Evolutionary conservation across 2,113 vertebrate species (phyloP), one percentile per base, ranked within the genome.

Genomic region (Tragelaphus strepsiceros): DNA sequence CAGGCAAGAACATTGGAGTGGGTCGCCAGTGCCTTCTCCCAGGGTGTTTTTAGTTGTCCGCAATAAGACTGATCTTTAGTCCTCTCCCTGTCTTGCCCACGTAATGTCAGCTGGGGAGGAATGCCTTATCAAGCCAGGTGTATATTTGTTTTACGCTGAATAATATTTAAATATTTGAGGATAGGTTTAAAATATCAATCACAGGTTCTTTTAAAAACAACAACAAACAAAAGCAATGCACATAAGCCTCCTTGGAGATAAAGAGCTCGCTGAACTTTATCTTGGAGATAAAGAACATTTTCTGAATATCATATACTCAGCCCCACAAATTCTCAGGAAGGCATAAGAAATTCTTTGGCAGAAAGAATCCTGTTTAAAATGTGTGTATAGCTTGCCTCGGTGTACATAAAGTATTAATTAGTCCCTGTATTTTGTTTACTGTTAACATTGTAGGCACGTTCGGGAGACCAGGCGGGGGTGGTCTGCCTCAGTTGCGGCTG

Each of bases 81-180:
- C 91, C 91, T 82, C 94, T 35, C 59, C 88, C n/a, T 2, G 22
- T n/a, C 94, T 96, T 83, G 1, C 97, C 97, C 94, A 98, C 83
- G 1, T 35, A 82, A 56, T 90, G 97, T 98, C 96, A 96, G 96
- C 62, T 88, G 56, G n/a, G 58, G 61, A 77, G 86, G 61, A 93
- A 62, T 49, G 91, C 96, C 96, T 94, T 80, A 74, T 85, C 53
- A 26, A 85, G 91, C 87, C 95, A 89, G 89, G 82, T 58, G 0
- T 91, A 39, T 81, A 95, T 97, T 97, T 98, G 93, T 98, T 98
- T 91, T 95, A 94, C 53, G 91, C 88, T 81, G 89, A 94, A 84
- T 97, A 96, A 96, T 97, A 98, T 98, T 97, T 96, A 97, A 97
- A 96, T 97, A 96, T 95, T 96, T 97, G 86, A 97, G 97, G 97